Base-by-base conservation (phyloP, 2,113 vertebrate species). In the Ctenodactylus gundi region DNA sequence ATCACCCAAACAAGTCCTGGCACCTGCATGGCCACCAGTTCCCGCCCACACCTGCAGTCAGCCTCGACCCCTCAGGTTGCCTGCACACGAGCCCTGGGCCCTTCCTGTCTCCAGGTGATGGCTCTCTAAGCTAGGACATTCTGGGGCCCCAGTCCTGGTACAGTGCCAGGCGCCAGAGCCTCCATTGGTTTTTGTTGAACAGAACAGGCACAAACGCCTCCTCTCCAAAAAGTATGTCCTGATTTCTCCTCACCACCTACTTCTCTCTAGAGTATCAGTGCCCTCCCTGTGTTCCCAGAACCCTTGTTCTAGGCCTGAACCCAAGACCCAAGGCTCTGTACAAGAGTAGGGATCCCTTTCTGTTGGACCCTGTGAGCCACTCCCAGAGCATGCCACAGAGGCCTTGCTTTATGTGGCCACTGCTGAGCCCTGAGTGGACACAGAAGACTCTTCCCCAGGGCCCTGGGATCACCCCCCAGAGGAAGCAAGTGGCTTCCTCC, bases 191-290 rank as follows among this genome's bases (percentile, higher is more conserved):
- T 27, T 82, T 55, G 41, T 57, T 53, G 7, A 86, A 60, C 17
- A 49, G 70, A 95, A 80, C 44, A 29, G 68, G 36, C 44, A 41
- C 58, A 49, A 44, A 49, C 9, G 20, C 36, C 53, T 12, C 39
- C 72, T 85, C 72, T 85, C 89, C n/a, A n/a, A 46, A 70, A 92
- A 96, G 81, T 51, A 53, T 58, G 51, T 23, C 9, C 25, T 75
- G 44, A 20, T 49, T 75, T 49, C 72, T 75, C 41, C 70, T 46
- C 29, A 14, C 72, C 44, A 31, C 44, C 17, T 29, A 31, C 44
- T 49, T 31, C 15, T 49, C 49, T 75, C 9, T 23, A n/a, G 76
- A 85, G 75, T 39, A n/a, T 31, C 12, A 17, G 34, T 27, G 17
- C 23, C 14, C 11, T 88, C 85, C 29, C 70, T 72, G 53, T 85